phyloP scores from a whole-genome alignment of 2,113 vertebrate species.

The Bos indicus region DNA sequence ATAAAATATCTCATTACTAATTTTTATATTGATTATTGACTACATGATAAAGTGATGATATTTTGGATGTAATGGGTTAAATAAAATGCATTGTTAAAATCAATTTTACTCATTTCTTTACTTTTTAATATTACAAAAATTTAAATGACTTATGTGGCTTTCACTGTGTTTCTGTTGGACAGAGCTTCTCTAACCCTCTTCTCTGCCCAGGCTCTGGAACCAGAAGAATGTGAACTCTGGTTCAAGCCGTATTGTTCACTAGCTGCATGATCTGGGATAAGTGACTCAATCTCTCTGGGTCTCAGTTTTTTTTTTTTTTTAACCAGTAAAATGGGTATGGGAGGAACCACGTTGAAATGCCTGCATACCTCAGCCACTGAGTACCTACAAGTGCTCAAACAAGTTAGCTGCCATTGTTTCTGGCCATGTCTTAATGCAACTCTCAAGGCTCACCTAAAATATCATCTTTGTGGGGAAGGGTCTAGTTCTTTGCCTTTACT shows the following conservation, averaged over 20 bases:
- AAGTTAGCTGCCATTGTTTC: neutral
- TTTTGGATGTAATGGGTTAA: neutral
- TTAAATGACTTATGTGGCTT: neutral
- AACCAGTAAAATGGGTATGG: neutral
- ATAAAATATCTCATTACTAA: neutral
- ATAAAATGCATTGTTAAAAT: neutral
- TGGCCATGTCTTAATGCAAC: neutral
- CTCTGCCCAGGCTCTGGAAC: too few relatives aligned
- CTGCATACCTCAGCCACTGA: neutral
- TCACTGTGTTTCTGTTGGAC: neutral
- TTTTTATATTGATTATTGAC: neutral
- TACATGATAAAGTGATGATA: neutral
- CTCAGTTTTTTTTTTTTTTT: neutral
- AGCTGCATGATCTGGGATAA: neutral
- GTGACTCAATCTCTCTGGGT: neutral
- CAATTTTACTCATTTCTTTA: neutral
- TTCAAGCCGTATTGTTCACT: too few relatives aligned
- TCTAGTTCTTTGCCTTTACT: neutral
- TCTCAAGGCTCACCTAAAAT: neutral
- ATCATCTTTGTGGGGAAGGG: neutral
- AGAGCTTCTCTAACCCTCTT: neutral
- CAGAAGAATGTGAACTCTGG: neutral
- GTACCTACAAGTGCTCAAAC: too few relatives aligned
- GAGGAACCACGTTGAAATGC: neutral
- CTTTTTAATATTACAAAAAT: neutral